Evolutionary conservation across 1,140 invertebrate genomes (phyloP).

Genomic region (Linepithema humile): DNA sequence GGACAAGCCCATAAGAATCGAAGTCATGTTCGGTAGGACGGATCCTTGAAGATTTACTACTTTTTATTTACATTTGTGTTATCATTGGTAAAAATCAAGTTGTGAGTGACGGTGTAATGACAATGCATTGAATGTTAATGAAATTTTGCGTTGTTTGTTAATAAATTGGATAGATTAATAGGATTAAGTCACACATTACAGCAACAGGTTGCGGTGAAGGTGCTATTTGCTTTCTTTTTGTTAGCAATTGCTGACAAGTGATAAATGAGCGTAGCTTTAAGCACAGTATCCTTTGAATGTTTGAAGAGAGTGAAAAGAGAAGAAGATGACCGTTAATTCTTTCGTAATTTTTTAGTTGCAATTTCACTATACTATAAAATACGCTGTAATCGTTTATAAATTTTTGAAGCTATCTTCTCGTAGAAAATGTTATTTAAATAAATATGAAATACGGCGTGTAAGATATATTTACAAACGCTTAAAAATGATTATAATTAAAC

Average conservation of each 20-base stretch:
- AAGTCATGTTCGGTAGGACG: slow-evolving; percentile 76
- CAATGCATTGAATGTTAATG: background rate
- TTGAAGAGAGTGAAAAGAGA: background rate
- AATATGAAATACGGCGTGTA: too few species aligned
- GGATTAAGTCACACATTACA: background rate
- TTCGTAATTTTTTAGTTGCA: background rate
- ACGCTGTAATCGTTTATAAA: background rate
- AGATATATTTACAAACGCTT: background rate
- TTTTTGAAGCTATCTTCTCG: background rate
- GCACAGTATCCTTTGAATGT: background rate
- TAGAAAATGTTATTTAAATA: background rate
- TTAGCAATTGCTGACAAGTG: slow-evolving; percentile 42
- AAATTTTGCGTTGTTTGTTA: background rate
- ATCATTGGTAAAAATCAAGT: background rate
- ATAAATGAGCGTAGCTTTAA: slow-evolving; percentile 12
- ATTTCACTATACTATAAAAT: too few species aligned
- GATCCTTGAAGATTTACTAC: background rate
- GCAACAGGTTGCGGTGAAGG: background rate
- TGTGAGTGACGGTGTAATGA: background rate
- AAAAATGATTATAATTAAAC: background rate
- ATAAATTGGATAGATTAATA: background rate
- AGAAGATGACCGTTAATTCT: background rate
- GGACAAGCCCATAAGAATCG: slow-evolving; percentile 68
- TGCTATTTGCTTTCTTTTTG: slow-evolving; percentile 24
- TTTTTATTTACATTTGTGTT: background rate